Evolutionary conservation across 2,888 invertebrate genomes (phyloP).

Genomic region (Dicyrtomina minuta): DNA sequence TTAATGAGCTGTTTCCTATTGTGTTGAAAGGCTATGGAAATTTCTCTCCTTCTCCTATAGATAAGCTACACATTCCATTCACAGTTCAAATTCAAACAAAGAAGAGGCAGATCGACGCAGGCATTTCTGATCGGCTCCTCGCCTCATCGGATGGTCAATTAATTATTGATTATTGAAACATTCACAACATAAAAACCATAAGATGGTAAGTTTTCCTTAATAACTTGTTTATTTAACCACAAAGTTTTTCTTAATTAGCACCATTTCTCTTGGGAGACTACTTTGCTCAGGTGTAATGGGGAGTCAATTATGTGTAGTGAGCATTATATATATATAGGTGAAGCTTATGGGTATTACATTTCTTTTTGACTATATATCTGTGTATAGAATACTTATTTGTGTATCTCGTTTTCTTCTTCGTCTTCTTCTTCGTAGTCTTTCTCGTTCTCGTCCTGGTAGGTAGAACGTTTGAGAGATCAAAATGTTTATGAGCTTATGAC

Average conservation of each 20-base stretch:
- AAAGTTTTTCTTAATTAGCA: slow-evolving; percentile 21
- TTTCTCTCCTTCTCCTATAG: too few relatives aligned
- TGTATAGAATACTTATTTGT: neutral
- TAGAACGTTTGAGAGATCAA: neutral
- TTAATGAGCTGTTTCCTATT: too few relatives aligned
- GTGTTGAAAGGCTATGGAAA: too few relatives aligned
- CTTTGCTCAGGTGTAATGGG: neutral
- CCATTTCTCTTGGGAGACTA: neutral
- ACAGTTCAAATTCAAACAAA: too few relatives aligned
- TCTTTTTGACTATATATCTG: neutral
- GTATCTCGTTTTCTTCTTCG: too few relatives aligned
- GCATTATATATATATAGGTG: neutral
- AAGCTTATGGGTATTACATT: neutral
- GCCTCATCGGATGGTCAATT: neutral
- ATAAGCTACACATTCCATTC: too few relatives aligned
- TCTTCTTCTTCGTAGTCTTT: neutral
- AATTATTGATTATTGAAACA: slow-evolving; percentile 26
- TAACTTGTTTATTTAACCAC: slow-evolving; percentile 11
- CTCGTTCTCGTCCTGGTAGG: neutral
- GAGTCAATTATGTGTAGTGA: too few relatives aligned
- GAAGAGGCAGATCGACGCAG: too few relatives aligned
- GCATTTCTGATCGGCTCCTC: too few relatives aligned
- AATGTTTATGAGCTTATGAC: neutral
- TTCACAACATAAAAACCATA: slow-evolving; percentile 14
- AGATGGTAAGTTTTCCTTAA: slow-evolving; percentile 18